A percentile compares a stretch with the other conserved stretches of the same genome.
phyloP scores from a whole-genome alignment of 2,113 vertebrate genomes.

The Pseudonaja textilis region DNA sequence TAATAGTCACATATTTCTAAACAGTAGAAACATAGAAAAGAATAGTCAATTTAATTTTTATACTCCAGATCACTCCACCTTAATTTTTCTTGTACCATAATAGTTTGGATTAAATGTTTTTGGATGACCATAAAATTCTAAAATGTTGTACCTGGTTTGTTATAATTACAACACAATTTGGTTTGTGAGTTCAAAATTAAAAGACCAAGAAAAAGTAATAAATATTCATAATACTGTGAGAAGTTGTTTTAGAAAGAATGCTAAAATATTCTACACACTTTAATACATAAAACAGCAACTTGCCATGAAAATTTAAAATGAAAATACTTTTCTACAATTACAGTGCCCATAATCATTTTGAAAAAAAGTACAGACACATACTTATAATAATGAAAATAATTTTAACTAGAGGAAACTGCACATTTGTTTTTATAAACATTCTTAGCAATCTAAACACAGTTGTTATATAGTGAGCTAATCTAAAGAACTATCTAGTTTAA shows the following conservation, averaged over 20 bases:
- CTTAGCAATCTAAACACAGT: background rate
- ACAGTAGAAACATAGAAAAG: background rate
- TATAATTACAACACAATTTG: background rate
- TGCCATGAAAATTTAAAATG: background rate
- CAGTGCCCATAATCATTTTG: background rate
- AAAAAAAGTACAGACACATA: background rate
- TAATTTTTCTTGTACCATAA: background rate
- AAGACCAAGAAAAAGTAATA: background rate
- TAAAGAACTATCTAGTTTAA: background rate
- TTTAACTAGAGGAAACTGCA: background rate
- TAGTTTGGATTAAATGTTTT: background rate
- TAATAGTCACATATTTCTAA: background rate
- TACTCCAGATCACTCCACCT: background rate
- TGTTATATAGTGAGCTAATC: background rate
- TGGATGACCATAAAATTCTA: background rate
- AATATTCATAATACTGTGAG: background rate
- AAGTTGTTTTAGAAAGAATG: background rate
- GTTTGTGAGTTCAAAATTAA: background rate
- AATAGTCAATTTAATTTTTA: background rate
- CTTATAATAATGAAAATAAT: background rate
- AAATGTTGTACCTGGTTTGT: background rate
- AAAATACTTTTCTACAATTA: background rate
- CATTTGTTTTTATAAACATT: background rate
- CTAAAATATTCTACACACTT: background rate
- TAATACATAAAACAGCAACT: background rate